A percentile compares a stretch with the other conserved stretches of the same genome.
These are phyloP conservation scores for Gymnothorax javanicus DNA, from an alignment of 2,797 vertebrate species.

Conservation along the genomic window DNA sequence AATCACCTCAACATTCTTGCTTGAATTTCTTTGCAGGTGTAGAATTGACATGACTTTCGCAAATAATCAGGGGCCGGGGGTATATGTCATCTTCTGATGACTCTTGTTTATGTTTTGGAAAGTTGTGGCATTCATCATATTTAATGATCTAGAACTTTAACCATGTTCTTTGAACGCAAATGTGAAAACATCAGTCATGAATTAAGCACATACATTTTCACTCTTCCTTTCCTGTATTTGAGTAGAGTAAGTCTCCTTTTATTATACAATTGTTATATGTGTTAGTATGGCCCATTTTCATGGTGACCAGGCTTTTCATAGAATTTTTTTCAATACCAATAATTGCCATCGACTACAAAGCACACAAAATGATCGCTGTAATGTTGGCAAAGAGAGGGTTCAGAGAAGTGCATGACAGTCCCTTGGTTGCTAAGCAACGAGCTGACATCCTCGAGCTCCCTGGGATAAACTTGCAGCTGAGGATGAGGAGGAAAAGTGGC, in stretches of 20 bases:
- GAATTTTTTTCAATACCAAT: background rate
- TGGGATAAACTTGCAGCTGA: slow-evolving; percentile 9
- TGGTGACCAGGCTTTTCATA: slow-evolving; percentile 4
- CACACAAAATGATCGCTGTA: slow-evolving; percentile 15
- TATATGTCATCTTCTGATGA: no score
- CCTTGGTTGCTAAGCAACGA: slow-evolving; percentile 39
- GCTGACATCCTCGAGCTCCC: slow-evolving; percentile 35
- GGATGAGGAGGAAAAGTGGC: background rate
- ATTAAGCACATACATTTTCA: background rate
- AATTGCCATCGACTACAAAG: background rate
- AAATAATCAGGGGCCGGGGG: no score
- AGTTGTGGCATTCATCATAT: background rate
- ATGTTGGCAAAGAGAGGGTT: slow-evolving; percentile 28
- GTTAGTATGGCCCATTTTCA: background rate
- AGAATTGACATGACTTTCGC: no score
- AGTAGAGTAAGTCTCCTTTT: background rate
- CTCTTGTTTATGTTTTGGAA: background rate
- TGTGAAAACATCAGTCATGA: background rate
- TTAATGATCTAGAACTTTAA: background rate
- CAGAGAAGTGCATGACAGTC: slow-evolving; percentile 27
- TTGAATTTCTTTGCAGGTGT: no score
- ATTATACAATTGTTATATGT: background rate
- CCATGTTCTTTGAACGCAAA: background rate
- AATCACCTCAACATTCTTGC: no score
- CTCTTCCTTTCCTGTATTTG: background rate